Evolutionary conservation across 2,113 vertebrate genomes (phyloP), one percentile per base, ranked within the genome.

Genomic region (Esox niger): DNA sequence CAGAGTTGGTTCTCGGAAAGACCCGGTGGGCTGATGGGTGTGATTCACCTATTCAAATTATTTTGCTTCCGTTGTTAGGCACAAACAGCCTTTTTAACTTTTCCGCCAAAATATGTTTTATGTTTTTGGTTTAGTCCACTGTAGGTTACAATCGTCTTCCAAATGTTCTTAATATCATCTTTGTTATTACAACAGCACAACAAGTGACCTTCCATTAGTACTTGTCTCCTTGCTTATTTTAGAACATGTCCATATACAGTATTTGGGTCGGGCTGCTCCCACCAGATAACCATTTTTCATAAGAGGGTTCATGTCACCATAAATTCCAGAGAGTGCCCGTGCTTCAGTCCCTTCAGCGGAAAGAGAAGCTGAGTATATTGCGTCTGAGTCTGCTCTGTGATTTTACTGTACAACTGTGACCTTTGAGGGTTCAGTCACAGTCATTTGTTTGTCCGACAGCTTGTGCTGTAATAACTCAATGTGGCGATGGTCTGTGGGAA

Each of bases 401-500:
- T 85, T 88, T 84, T 60, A 73, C 83, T 77, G 59, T 13, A 68
- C 57, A 3, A 63, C 61, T 0, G 73, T 90, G 90, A 91, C 89
- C 90, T 90, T 90, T 90, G 38, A 70, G 74, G 67, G 79, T 46
- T n/a, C 66, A 82, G 86, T 84, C 84, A 77, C 66, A 75, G 21
- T 84, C 87, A 68, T 91, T 90, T 83, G 88, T 90, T 88, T 81
- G 76, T 52, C 25, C 77, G 84, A 88, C 86, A 79, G 76, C 74
- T 77, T 70, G 68, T 0, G 78, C 63, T 73, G 70, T 74, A 78
- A 87, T 89, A 89, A 88, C 64, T 89, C 88, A 89, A 71, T 43
- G 27, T 67, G 80, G 77, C 72, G n/a, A 64, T 0, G 58, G 81
- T 57, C 55, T 26, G 66, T 66, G 29, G 32, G 21, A 35, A 33